These are phyloP conservation scores for Monochamus alternatus DNA, from an alignment of 2,888 invertebrate species.

Conservation along the genomic window DNA sequence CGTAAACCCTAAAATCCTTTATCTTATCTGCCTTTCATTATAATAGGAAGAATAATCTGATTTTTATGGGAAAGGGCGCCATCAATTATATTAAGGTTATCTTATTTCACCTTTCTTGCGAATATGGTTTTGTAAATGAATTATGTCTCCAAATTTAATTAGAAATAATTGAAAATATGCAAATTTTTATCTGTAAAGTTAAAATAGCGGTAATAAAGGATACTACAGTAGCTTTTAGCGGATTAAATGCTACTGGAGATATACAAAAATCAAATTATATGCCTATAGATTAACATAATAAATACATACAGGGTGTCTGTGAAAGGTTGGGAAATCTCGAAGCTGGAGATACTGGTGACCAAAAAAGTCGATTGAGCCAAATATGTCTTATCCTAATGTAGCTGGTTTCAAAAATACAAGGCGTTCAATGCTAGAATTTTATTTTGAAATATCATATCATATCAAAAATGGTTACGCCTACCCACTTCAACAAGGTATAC, in stretches of 20 bases:
- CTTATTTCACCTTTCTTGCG: conserved; percentile 9
- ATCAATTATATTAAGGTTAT: conserved; percentile 33
- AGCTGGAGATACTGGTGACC: too few relatives aligned
- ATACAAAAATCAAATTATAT: not conserved
- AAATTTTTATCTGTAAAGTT: not conserved
- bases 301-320: too few relatives aligned
- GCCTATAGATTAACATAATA: too few relatives aligned
- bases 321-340: too few relatives aligned
- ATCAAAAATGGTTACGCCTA: too few relatives aligned
- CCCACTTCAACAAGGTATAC: too few relatives aligned
- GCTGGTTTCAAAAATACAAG: too few relatives aligned
- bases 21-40: conserved; percentile 36
- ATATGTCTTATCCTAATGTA: too few relatives aligned
- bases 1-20: conserved; percentile 34
- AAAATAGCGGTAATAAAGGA: not conserved
- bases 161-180: conserved; percentile 15
- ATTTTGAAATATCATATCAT: too few relatives aligned
- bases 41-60: conserved; percentile 25
- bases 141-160: conserved; percentile 3
- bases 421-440: too few relatives aligned
- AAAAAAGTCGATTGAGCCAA: too few relatives aligned
- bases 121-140: conserved; percentile 21
- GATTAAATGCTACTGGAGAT: not conserved
- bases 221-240: not conserved
- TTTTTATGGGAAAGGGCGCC: conserved; percentile 24